A percentile compares a stretch with the other conserved stretches of the same genome.
Conservation (phyloP, 2,113 vertebrate species). For the Saguinus midas region DNA sequence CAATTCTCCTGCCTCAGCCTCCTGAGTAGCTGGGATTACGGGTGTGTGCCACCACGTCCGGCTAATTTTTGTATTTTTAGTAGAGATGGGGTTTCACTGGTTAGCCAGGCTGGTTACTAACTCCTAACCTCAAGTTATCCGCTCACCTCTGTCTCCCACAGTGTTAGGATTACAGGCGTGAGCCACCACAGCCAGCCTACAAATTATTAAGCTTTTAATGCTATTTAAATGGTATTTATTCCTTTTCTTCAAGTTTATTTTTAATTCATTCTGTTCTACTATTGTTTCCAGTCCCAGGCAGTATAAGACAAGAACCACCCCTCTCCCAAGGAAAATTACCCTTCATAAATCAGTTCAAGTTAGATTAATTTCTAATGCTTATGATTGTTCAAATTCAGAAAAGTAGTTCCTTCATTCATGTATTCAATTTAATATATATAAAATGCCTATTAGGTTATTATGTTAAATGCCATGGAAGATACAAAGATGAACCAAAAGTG, state of each 20-base stretch:
- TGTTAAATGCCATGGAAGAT: background rate
- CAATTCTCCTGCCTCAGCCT: no score
- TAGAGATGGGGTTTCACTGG: no score
- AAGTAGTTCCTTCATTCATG: background rate
- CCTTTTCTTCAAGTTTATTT: background rate
- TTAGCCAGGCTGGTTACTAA: no score
- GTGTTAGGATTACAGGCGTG: no score
- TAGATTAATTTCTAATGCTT: background rate
- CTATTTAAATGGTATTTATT: constrained; percentile 14
- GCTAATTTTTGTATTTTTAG: no score
- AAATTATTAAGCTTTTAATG: background rate
- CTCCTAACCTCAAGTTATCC: no score
- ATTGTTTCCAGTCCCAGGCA: background rate
- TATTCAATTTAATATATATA: background rate
- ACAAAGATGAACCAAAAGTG: background rate
- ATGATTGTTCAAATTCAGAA: background rate
- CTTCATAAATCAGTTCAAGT: background rate
- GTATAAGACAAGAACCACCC: background rate
- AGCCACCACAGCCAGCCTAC: no score
- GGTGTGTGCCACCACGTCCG: accelerated
- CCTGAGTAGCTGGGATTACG: no score
- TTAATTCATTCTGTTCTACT: background rate
- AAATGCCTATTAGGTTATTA: background rate
- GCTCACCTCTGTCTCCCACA: no score
- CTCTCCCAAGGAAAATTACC: background rate